Conservation (phyloP, 2,888 invertebrate genomes). For the Synergus umbraculus region DNA sequence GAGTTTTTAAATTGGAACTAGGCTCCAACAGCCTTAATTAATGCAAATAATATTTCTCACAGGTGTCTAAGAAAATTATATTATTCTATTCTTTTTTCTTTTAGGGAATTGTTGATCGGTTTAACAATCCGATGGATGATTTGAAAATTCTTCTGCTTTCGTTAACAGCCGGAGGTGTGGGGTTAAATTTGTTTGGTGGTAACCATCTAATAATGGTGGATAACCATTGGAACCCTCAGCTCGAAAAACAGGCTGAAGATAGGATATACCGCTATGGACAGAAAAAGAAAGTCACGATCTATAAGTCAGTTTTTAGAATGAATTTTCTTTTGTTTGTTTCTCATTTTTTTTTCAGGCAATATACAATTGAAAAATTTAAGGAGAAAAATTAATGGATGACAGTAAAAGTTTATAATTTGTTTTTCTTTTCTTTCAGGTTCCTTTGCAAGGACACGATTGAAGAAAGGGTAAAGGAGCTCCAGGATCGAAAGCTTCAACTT, state of each 20-base stretch:
- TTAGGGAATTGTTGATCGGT: constrained; percentile 41
- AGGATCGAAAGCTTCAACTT: neutral
- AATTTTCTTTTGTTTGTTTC: neutral
- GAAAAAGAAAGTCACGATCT: constrained; percentile 86
- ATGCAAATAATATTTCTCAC: too few relatives aligned
- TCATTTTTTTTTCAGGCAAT: neutral
- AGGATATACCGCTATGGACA: constrained; percentile 94
- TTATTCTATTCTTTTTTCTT: neutral
- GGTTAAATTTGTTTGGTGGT: constrained; percentile 90
- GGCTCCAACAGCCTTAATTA: too few relatives aligned
- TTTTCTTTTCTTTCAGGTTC: neutral
- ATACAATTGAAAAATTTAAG: neutral
- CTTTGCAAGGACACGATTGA: neutral
- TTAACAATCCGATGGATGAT: constrained; percentile 40
- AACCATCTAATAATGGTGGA: constrained; percentile 93
- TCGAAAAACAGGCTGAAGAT: constrained; percentile 95
- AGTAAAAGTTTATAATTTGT: neutral
- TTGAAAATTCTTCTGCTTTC: constrained; percentile 45
- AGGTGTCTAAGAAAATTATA: neutral
- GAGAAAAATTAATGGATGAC: neutral
- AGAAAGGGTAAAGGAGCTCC: neutral
- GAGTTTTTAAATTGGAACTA: neutral
- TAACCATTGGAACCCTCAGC: constrained; percentile 96
- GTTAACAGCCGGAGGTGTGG: constrained; percentile 47
- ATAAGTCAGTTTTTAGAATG: constrained; percentile 82